phyloP scores from a whole-genome alignment of 23 tunicate genomes.

The Aplidium turbinatum region DNA sequence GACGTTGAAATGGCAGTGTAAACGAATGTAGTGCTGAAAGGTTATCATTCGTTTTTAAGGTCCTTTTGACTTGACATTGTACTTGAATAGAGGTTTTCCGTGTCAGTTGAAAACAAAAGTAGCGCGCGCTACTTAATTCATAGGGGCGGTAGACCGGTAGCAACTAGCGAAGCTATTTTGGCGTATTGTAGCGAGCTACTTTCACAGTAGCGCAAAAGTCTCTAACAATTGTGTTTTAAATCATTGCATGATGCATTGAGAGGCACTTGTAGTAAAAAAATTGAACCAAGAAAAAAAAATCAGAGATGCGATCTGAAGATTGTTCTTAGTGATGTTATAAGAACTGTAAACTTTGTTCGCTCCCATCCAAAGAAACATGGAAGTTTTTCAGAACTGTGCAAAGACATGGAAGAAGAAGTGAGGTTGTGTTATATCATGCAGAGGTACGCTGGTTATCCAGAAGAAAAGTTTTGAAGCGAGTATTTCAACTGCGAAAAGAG shows the following conservation, averaged over 20 bases:
- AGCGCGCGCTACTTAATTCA: no score
- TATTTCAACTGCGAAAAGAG: slow-evolving; percentile 45
- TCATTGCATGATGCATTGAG: slow-evolving; percentile 35
- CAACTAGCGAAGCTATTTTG: no score
- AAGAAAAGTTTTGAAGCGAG: slow-evolving; percentile 48
- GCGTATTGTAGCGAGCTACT: no score
- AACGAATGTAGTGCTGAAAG: no score
- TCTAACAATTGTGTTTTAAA: slow-evolving; percentile 23
- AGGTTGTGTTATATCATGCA: slow-evolving; percentile 37
- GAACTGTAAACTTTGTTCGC: slow-evolving; percentile 33
- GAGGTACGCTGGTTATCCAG: slow-evolving; percentile 51
- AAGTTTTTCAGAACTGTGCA: slow-evolving; percentile 46
- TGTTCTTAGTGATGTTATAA: slow-evolving; percentile 15
- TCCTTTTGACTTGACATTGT: no score
- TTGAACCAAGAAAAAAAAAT: slow-evolving; percentile 10
- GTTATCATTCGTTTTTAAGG: no score
- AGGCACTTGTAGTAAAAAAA: slow-evolving; percentile 12
- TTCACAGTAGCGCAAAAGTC: no score
- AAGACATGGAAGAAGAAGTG: slow-evolving; percentile 39
- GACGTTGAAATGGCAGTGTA: no score
- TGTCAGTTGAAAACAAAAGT: no score
- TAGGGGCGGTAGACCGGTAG: no score
- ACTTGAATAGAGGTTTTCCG: no score
- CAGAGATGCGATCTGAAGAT: slow-evolving; percentile 29
- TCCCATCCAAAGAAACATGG: slow-evolving; percentile 37